Conservation (phyloP, 2,113 vertebrate genomes). For the Caracal caracal region DNA sequence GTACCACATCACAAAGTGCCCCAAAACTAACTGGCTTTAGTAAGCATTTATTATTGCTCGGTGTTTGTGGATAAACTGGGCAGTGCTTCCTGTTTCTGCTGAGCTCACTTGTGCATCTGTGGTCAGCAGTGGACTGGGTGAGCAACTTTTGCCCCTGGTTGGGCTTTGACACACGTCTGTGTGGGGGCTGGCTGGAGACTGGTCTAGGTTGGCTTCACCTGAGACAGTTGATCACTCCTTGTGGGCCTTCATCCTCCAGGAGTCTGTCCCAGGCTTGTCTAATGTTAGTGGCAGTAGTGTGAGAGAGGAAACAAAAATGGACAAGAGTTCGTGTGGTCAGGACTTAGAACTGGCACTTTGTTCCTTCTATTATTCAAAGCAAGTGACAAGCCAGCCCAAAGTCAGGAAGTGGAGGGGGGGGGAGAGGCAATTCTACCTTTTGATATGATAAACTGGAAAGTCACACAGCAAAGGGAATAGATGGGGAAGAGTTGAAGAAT, state of each 20-base stretch:
- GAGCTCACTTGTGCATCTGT: background rate
- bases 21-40: background rate
- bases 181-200: background rate
- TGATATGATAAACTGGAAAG: background rate
- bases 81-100: background rate
- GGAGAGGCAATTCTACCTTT: background rate
- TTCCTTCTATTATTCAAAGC: background rate
- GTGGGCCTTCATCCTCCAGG: background rate
- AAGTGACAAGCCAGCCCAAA: background rate
- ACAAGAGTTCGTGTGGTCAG: background rate
- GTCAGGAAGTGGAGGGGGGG: background rate
- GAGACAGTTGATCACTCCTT: background rate
- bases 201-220: background rate
- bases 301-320: background rate
- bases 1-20: background rate
- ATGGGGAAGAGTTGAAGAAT: background rate
- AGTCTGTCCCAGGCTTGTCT: background rate
- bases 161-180: background rate
- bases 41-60: background rate
- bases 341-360: background rate
- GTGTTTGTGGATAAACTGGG: background rate
- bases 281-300: background rate
- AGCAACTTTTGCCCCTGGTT: background rate
- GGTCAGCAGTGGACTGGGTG: background rate
- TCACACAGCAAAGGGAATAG: background rate